Evolutionary conservation across 2,888 invertebrate genomes (phyloP).

Genomic region (Sarcophaga rosellei): DNA sequence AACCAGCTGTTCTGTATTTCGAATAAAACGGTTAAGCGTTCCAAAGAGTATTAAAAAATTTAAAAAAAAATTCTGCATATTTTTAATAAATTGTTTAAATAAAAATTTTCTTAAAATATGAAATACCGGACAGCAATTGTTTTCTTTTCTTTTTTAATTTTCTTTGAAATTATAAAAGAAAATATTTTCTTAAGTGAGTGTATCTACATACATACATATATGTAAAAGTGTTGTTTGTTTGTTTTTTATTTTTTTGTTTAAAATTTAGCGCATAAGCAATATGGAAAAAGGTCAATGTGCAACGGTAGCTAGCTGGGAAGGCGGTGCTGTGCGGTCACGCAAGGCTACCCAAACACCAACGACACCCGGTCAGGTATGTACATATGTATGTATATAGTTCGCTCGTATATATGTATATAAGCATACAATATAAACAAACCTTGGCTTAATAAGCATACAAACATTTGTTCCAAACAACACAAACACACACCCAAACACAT

Average conservation of each 20-base stretch:
- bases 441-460: constrained; percentile 36
- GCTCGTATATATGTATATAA: background rate
- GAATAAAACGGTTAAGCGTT: too few relatives aligned
- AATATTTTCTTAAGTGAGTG: background rate
- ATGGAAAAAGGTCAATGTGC: constrained; percentile 86
- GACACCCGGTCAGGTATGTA: constrained; percentile 80
- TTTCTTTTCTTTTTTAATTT: constrained; percentile 2
- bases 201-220: background rate
- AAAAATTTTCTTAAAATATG: too few relatives aligned
- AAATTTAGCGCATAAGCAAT: constrained; percentile 83
- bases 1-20: too few relatives aligned
- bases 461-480: too few relatives aligned
- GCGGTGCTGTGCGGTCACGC: constrained; percentile 84
- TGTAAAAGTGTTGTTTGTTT: background rate
- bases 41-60: too few relatives aligned
- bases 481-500: background rate
- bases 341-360: constrained; percentile 82
- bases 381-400: too few relatives aligned
- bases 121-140: background rate
- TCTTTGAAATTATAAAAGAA: background rate
- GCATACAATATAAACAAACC: background rate
- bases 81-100: too few relatives aligned
- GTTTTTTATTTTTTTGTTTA: background rate
- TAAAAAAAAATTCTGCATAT: too few relatives aligned
- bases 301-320: constrained; percentile 86